A percentile compares a stretch with the other conserved stretches of the same genome.
Evolutionary conservation across 2,888 invertebrate genomes (phyloP).

Genomic region (Agelastica alni): DNA sequence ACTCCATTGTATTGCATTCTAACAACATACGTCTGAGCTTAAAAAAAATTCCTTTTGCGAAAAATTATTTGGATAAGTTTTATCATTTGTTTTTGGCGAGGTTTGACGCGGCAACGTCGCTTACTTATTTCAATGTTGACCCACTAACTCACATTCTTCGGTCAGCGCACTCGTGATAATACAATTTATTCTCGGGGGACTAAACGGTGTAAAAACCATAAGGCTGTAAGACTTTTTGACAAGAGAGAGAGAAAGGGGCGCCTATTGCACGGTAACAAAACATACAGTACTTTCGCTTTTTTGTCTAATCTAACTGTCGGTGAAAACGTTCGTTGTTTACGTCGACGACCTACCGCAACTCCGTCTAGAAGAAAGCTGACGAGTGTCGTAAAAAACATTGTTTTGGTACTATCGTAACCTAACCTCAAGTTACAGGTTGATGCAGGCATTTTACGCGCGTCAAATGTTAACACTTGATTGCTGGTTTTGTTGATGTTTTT

Average conservation of each 20-base stretch:
- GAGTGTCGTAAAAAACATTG: neutral
- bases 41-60: no score
- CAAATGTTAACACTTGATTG: no score
- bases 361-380: neutral
- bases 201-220: slow-evolving; percentile 9
- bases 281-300: slow-evolving; percentile 40
- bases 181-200: slow-evolving; percentile 24
- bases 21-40: no score
- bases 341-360: slow-evolving; percentile 33
- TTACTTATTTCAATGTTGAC: slow-evolving; percentile 46
- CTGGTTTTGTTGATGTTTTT: no score
- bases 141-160: slow-evolving; percentile 58
- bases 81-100: no score
- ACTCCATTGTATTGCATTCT: no score
- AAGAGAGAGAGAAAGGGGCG: slow-evolving; percentile 42
- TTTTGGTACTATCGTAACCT: neutral
- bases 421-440: no score
- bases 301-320: slow-evolving; percentile 4
- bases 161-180: slow-evolving; percentile 53
- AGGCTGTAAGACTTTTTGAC: slow-evolving; percentile 27
- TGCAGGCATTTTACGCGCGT: no score
- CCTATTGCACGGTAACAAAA: slow-evolving; percentile 7
- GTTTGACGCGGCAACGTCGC: slow-evolving; percentile 11
- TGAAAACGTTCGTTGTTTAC: slow-evolving; percentile 19
- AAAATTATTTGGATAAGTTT: no score